Percentiles rank a stretch among this genome's conserved stretches.
These are phyloP conservation scores for Mungos mungo DNA, from an alignment of 2,113 vertebrate species.

Conservation along the genomic window DNA sequence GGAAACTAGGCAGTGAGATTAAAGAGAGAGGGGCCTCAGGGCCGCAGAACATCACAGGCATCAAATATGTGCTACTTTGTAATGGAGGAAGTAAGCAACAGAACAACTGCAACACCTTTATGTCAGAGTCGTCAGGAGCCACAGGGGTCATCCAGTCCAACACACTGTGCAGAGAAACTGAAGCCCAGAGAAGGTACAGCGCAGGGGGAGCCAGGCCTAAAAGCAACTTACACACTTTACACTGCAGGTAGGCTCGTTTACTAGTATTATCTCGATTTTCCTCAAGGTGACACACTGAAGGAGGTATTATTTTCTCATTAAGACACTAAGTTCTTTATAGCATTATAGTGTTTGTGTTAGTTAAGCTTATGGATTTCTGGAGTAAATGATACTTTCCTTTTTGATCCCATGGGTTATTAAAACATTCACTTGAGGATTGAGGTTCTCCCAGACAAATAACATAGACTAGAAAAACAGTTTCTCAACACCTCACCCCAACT, in stretches of 20 bases:
- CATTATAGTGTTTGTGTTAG: slow-evolving; percentile 14
- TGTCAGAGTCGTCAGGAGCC: not conserved
- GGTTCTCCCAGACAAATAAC: not conserved
- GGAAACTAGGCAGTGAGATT: slow-evolving; percentile 20
- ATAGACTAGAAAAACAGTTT: not conserved
- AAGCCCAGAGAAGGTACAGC: not conserved
- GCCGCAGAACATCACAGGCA: not conserved
- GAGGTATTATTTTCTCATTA: not conserved
- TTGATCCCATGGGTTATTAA: not conserved
- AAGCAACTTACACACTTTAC: not conserved
- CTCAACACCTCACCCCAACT: not conserved
- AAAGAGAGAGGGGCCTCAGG: not conserved
- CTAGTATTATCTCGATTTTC: not conserved
- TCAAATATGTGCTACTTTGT: not conserved
- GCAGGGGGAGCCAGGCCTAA: not conserved
- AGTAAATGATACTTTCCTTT: slow-evolving; percentile 29
- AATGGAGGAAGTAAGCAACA: not conserved
- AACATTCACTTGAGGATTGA: not conserved
- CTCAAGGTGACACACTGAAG: not conserved
- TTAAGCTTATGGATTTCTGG: not conserved
- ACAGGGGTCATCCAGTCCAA: not conserved
- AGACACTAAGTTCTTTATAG: not conserved
- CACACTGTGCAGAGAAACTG: not conserved
- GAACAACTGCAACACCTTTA: not conserved
- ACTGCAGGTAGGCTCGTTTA: not conserved